Conservation (phyloP, 1,140 invertebrate genomes). For the Drepana arcuata region DNA sequence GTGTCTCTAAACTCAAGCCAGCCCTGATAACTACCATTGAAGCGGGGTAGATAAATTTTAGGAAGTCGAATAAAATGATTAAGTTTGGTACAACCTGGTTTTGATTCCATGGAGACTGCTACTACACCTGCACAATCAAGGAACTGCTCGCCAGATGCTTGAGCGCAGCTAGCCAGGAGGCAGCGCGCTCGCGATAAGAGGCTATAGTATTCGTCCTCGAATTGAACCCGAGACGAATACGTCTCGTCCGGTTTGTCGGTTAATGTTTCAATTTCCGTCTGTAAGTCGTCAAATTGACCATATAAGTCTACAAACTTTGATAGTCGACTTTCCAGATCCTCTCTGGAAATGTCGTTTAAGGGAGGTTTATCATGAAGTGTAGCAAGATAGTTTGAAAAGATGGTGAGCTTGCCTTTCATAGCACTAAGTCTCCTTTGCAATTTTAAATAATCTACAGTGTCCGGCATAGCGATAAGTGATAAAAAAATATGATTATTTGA, state of each 20-base stretch:
- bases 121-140: no score
- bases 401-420: neutral
- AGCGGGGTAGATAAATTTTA: neutral
- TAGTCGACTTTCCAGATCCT: no score
- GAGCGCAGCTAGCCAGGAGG: no score
- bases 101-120: no score
- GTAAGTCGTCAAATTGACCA: constrained; percentile 9
- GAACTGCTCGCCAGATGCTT: no score
- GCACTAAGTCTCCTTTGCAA: constrained; percentile 3
- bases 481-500: constrained; percentile 5
- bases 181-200: no score
- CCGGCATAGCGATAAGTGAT: constrained; percentile 2
- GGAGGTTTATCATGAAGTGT: neutral
- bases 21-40: constrained; percentile 3
- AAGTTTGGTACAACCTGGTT: no score
- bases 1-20: constrained; percentile 10
- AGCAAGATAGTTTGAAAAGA: neutral
- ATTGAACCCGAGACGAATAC: constrained; percentile 1
- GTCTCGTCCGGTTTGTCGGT: constrained; percentile 1
- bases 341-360: constrained; percentile 1
- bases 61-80: no score
- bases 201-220: constrained; percentile 7
- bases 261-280: constrained; percentile 10
- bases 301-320: constrained; percentile 10
- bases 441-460: constrained; percentile 1